phyloP scores from a whole-genome alignment of 2,797 vertebrate genomes.

The Taenioides sp. region DNA sequence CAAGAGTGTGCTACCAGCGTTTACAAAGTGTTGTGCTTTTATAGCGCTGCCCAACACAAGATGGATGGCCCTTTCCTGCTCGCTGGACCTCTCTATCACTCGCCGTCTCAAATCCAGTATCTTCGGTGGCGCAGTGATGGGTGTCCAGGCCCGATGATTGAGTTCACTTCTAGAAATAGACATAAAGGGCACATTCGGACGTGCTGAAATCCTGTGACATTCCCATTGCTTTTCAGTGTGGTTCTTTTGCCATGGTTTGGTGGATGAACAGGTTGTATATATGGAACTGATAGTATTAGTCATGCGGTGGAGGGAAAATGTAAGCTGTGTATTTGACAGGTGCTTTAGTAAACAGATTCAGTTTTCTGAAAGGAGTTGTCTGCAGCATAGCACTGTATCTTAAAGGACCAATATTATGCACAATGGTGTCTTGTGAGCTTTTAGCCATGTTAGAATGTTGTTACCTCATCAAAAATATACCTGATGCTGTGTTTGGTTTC shows the following conservation, averaged over 20 bases:
- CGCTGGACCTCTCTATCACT: slow-evolving; percentile 21
- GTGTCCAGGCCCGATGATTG: slow-evolving; percentile 18
- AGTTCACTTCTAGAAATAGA: slow-evolving; percentile 19
- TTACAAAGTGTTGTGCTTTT: slow-evolving; percentile 10
- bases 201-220: slow-evolving; percentile 4
- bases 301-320: slow-evolving; percentile 1
- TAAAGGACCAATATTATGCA: no score
- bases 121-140: slow-evolving; percentile 18
- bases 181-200: slow-evolving; percentile 5
- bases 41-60: neutral
- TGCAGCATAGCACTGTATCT: neutral
- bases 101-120: slow-evolving; percentile 9
- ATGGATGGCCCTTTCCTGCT: slow-evolving; percentile 20
- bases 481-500: no score
- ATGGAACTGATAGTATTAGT: slow-evolving; percentile 3
- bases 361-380: neutral
- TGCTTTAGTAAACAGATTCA: no score
- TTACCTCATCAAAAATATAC: no score
- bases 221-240: neutral
- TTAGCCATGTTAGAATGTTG: no score
- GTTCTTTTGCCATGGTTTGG: neutral
- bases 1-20: neutral
- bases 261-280: neutral
- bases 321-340: neutral
- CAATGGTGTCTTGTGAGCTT: no score